These are phyloP conservation scores for Pogoniulus pusillus DNA, from an alignment of 2,797 vertebrate species.

Conservation along the genomic window DNA sequence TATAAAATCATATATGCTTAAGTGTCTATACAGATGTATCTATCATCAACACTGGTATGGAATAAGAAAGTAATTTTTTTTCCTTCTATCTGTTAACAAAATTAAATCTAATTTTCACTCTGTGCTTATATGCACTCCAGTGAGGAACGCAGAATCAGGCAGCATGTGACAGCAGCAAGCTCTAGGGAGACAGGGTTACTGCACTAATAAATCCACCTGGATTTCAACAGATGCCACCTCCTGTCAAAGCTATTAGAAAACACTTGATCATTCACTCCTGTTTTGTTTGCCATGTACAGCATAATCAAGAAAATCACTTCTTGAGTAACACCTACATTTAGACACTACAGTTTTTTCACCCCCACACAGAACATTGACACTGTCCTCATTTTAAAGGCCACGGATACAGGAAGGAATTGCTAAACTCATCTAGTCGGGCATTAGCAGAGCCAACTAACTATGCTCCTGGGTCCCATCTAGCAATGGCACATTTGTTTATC, in stretches of 20 bases:
- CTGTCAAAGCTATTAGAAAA: slow-evolving; percentile 17
- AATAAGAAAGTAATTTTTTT: not conserved
- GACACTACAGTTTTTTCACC: not conserved
- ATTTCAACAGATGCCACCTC: slow-evolving; percentile 18
- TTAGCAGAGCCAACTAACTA: not conserved
- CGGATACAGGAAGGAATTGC: not conserved
- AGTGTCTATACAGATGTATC: not conserved
- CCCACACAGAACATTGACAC: not conserved
- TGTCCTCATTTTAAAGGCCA: not conserved
- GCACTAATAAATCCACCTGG: slow-evolving; percentile 33
- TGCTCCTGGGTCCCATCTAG: not conserved
- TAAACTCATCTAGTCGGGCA: not conserved
- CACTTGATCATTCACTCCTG: not conserved
- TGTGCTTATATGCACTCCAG: not conserved
- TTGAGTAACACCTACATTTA: not conserved
- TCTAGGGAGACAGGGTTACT: not conserved
- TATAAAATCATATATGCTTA: not conserved
- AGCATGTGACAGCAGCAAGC: not conserved
- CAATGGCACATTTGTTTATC: not conserved
- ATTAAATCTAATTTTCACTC: not conserved
- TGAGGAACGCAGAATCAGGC: not conserved
- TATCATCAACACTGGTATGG: not conserved
- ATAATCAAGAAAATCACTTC: slow-evolving; percentile 19
- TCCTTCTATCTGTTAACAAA: not conserved
- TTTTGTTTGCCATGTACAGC: not conserved